These are phyloP conservation scores for Okapia johnstoni DNA, from an alignment of 2,113 vertebrate species.

Conservation along the genomic window DNA sequence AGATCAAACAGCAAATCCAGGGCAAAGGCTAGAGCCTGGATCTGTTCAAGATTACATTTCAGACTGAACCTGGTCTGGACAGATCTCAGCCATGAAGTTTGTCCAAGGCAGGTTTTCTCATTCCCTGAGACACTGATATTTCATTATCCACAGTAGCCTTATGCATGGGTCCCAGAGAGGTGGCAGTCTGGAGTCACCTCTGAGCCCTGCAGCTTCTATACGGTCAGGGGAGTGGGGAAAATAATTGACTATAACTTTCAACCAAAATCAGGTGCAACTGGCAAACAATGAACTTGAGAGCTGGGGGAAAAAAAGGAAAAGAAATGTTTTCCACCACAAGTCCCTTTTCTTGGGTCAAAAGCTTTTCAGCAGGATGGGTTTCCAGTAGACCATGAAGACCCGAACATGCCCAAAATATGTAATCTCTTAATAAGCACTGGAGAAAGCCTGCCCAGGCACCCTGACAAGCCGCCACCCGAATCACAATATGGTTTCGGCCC, in stretches of 20 bases:
- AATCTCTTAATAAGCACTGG: conserved; percentile 70
- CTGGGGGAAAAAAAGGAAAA: rapidly evolving
- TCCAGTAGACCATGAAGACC: conserved; percentile 80
- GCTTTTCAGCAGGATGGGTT: conserved; percentile 73
- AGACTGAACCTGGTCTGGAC: background rate
- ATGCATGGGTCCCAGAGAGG: rapidly evolving
- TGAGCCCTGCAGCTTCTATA: background rate
- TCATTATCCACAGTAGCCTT: background rate
- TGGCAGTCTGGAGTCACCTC: rapidly evolving
- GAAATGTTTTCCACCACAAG: conserved; percentile 69
- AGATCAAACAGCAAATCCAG: background rate
- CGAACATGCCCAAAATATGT: conserved; percentile 60
- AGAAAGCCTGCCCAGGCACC: conserved; percentile 68
- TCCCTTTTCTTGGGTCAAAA: conserved; percentile 73
- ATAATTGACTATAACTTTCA: background rate
- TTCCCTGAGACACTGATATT: background rate
- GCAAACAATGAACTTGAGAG: conserved; percentile 70
- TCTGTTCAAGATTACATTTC: background rate
- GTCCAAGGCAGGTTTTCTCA: too few species aligned
- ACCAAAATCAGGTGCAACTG: conserved; percentile 72
- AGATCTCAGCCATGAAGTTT: background rate
- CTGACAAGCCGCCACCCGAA: conserved; percentile 75
- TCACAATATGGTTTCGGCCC: conserved; percentile 72
- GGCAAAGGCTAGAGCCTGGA: background rate
- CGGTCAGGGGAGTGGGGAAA: background rate